Evolutionary conservation across 2,113 vertebrate genomes (phyloP).

Genomic region (Martes martes): DNA sequence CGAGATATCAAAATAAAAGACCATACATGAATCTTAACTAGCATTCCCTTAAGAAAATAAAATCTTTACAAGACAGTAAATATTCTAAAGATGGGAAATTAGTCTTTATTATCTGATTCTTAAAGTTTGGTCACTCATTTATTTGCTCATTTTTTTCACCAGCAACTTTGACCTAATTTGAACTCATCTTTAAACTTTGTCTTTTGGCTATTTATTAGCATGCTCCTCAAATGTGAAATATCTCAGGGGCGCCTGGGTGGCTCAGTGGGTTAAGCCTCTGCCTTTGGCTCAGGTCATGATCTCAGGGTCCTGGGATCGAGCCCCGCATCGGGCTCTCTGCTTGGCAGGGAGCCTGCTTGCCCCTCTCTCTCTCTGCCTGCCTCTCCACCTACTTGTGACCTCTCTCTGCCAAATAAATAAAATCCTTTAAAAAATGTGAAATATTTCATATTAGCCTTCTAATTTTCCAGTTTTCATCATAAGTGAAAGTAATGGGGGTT

Average conservation of each 20-base stretch:
- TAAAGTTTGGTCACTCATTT: background rate
- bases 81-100: background rate
- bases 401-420: no score
- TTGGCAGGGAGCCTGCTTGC: no score
- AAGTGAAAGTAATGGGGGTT: background rate
- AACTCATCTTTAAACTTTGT: background rate
- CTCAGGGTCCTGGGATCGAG: no score
- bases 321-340: no score
- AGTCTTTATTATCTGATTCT: background rate
- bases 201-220: background rate
- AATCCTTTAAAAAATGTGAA: background rate
- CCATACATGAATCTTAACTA: background rate
- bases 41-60: background rate
- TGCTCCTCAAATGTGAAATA: background rate
- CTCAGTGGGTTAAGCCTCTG: no score
- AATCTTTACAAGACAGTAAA: background rate
- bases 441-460: background rate
- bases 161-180: background rate
- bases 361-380: no score
- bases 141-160: background rate
- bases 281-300: no score
- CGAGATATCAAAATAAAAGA: background rate
- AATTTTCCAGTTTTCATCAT: constrained; percentile 6
- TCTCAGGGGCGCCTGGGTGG: background rate
- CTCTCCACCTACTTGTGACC: no score